Conservation (phyloP, 2,113 vertebrate genomes). For the Ursus arctos region DNA sequence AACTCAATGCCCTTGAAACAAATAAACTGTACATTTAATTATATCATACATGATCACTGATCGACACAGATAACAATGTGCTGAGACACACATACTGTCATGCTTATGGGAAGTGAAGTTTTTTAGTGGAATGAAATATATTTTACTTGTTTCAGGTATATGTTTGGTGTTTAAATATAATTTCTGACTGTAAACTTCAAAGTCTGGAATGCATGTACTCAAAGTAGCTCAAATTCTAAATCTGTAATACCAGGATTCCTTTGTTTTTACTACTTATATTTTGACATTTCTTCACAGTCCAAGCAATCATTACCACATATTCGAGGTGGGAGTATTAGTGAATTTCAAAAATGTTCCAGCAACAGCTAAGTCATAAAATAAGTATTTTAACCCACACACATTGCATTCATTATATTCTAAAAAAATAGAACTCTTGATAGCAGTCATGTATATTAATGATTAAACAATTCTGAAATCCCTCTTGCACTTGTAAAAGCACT, state of each 20-base stretch:
- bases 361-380: slow-evolving; percentile 76
- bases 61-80: background rate
- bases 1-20: background rate
- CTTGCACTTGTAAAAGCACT: slow-evolving; percentile 24
- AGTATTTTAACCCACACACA: slow-evolving; percentile 75
- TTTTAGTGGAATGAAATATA: slow-evolving; percentile 38
- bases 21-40: background rate
- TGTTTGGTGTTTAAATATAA: background rate
- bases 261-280: slow-evolving; percentile 59
- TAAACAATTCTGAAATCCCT: slow-evolving; percentile 59
- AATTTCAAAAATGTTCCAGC: slow-evolving; percentile 74
- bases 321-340: slow-evolving; percentile 65
- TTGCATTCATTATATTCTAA: slow-evolving; percentile 75
- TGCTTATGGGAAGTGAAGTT: background rate
- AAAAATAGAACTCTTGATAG: slow-evolving; percentile 65
- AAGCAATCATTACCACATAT: slow-evolving; percentile 62
- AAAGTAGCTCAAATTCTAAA: slow-evolving; percentile 45
- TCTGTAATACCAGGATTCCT: slow-evolving; percentile 13
- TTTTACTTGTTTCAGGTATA: background rate
- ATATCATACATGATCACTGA: background rate
- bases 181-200: background rate
- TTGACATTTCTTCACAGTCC: slow-evolving; percentile 73
- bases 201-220: slow-evolving; percentile 27
- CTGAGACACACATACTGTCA: background rate
- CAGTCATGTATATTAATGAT: slow-evolving; percentile 63